Conservation (phyloP, 53 echinoderm and acorn worm species). For the Actinopyga echinites region DNA sequence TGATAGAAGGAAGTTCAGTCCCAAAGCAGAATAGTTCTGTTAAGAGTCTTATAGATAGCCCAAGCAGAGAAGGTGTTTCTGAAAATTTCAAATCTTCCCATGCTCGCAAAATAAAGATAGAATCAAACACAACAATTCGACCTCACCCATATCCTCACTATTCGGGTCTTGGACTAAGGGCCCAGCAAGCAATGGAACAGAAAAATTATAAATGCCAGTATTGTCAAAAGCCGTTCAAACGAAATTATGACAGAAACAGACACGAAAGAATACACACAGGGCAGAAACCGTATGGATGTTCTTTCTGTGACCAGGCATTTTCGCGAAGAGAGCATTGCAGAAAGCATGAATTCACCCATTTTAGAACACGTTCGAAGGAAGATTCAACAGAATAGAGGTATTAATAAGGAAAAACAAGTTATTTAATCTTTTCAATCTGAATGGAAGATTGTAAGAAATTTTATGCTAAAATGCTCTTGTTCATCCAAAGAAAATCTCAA, state of each 20-base stretch:
- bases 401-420: too few relatives aligned
- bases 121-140: background rate
- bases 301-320: constrained; percentile 33
- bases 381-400: too few relatives aligned
- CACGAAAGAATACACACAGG: constrained; percentile 46
- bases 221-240: constrained; percentile 31
- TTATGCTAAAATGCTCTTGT: too few relatives aligned
- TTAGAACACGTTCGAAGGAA: background rate
- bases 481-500: too few relatives aligned
- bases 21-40: too few relatives aligned
- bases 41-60: too few relatives aligned
- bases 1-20: too few relatives aligned
- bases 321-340: constrained; percentile 29
- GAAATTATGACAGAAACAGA: constrained; percentile 36
- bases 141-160: constrained; percentile 8
- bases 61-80: too few relatives aligned
- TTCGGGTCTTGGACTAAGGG: background rate
- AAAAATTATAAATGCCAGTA: constrained; percentile 23
- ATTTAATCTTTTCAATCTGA: too few relatives aligned
- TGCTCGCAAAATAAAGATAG: too few relatives aligned
- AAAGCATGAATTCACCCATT: constrained; percentile 20
- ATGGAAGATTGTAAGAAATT: too few relatives aligned
- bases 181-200: background rate
- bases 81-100: too few relatives aligned
- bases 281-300: constrained; percentile 31